Evolutionary conservation across 1,140 invertebrate species (phyloP), one percentile per base, ranked within the genome.

Genomic region (Papilio helenus): DNA sequence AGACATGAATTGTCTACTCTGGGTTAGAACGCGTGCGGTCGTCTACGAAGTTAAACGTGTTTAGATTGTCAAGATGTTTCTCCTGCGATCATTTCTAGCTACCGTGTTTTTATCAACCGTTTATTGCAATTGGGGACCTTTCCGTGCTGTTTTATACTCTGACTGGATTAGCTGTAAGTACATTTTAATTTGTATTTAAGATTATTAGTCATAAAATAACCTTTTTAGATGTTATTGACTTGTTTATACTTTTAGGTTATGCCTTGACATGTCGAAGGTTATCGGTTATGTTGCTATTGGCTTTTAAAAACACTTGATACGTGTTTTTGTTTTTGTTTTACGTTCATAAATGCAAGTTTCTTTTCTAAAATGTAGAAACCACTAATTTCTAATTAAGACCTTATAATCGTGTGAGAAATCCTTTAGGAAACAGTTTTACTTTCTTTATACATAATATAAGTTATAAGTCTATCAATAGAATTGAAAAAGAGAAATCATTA

Each of bases 151-250:
- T 44, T 23, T 77, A 3, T 77, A 77, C 8, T 77, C 76, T 18
- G 76, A 77, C 65, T 77, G 51, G 76, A 77, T 77, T 39, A 77
- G 29, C 42, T 77, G 76, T 77, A 49, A 76, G 73, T 76, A 55
- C 3, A n/a, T 29, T 76, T 49, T 76, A 29, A 34, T 68, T 5
- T 16, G 16, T 34, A 34, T 29, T 16, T 29, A 3, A 65, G 29
- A 29, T 68, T 4, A 3, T 29, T 68, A 34, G 12, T 68, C 10
- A 65, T 61, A 68, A 68, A 68, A 68, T 12, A 1, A 68, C 26
- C 20, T 68, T 68, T n/a, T 29, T 18, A 68, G 16, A 29, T 29
- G 14, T 68, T 29, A 68, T 68, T 68, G 3, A 68, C 26, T 68
- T 68, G 58, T 68, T 34, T 34, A 68, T 5, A 18, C 29, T 29